Evolutionary conservation across 2,888 invertebrate species (phyloP), one percentile per base, ranked within the genome.

Genomic region (Lagria hirta): DNA sequence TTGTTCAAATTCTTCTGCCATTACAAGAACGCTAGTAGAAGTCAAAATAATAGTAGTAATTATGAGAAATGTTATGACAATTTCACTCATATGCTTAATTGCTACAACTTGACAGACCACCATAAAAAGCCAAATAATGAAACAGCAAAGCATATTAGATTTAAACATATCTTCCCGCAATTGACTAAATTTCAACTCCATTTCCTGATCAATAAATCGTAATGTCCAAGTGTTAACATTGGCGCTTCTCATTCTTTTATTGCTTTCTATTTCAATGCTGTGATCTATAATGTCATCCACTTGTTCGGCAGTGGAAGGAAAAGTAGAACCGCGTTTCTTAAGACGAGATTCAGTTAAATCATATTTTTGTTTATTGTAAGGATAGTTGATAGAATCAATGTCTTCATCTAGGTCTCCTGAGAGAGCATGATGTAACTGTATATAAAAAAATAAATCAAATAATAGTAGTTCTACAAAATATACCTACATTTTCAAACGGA

Each of bases 111-210:
- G 90, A 49, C 87, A 86, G 33, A 83, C 75, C 1, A 88, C 83
- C 33, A 94, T 88, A 66, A 92, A 89, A 27, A 93, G 73, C 90
- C 95, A 93, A 49, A 95, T 84, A 57, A 93, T 82, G 66, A 90
- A 86, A 61, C 93, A 91, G 73, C 94, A 94, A 65, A 92, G 78
- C 77, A 95, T 88, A 69, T 96, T 95, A 8, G 94, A 94, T 66
- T 92, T 90, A 75, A 95, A 95, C 81, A 94, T 93, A 60, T 85
- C 86, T 73, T 96, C 95, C 37, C 90, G 83, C 40, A 91, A 76
- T 64, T 86, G 83, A 49, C 86, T 86, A 71, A 93, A 96, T 80
- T 78, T 62, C 27, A 72, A 75, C 71, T 98, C 97, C 61, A 93
- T 81, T 10, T 82, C 80, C 20, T 78, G 73, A 49, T 90, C 85